Conservation (phyloP, 2,888 invertebrate genomes). For the Quadroppia sp. region DNA sequence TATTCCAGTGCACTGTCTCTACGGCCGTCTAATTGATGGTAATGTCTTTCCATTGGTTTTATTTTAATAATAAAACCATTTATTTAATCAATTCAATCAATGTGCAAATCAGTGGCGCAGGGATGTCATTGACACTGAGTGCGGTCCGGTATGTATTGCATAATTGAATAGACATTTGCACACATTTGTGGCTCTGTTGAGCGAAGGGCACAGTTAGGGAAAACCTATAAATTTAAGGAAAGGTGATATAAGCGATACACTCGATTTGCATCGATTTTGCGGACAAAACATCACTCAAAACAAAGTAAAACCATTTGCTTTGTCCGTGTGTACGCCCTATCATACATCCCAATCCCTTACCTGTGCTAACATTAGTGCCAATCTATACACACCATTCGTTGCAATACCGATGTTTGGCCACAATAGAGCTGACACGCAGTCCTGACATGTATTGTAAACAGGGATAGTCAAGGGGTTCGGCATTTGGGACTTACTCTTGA, state of each 20-base stretch:
- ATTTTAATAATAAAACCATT: constrained; percentile 25
- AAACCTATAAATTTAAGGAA: constrained; percentile 29
- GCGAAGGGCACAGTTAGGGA: background rate
- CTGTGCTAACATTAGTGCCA: background rate
- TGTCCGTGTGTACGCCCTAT: constrained; percentile 20
- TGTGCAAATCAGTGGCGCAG: constrained; percentile 17
- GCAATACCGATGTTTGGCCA: background rate
- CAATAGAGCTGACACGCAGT: constrained; percentile 29
- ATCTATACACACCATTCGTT: background rate
- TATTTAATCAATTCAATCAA: constrained; percentile 6
- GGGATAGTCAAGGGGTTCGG: background rate
- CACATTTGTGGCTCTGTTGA: background rate
- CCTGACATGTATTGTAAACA: constrained; percentile 14
- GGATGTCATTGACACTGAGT: background rate
- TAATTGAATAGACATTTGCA: constrained; percentile 5
- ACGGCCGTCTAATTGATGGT: background rate
- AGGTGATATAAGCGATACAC: constrained; percentile 18
- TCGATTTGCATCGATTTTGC: constrained; percentile 32
- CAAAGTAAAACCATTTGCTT: constrained; percentile 18
- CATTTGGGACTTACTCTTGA: too few relatives aligned
- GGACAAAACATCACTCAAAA: constrained; percentile 23
- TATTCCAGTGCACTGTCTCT: background rate
- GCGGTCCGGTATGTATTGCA: background rate
- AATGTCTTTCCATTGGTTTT: constrained; percentile 11
- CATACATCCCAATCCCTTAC: constrained; percentile 9